phyloP scores from a whole-genome alignment of 2,888 invertebrate species.

The Uropetala carovei region DNA sequence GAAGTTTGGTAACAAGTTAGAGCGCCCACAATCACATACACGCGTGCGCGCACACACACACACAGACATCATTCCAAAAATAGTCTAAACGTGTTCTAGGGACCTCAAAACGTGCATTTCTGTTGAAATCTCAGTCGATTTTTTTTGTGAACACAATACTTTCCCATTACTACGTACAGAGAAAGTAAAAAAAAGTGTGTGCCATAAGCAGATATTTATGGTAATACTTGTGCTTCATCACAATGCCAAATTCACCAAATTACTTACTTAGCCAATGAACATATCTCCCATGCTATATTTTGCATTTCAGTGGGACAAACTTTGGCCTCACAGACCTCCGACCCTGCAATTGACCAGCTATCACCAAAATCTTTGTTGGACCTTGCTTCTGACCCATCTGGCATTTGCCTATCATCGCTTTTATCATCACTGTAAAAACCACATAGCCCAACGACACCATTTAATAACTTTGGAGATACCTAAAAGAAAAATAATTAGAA shows the following conservation, averaged over 20 bases:
- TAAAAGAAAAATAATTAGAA: slow-evolving; percentile 69
- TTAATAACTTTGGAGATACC: slow-evolving; percentile 79
- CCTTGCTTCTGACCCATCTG: slow-evolving; percentile 80
- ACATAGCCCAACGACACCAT: slow-evolving; percentile 87
- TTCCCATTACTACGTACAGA: too few species aligned
- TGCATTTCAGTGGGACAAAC: slow-evolving; percentile 81
- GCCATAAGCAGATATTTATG: too few species aligned
- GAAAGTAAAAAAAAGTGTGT: too few species aligned
- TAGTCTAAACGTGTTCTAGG: too few species aligned
- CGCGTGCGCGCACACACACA: too few species aligned
- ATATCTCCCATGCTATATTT: slow-evolving; percentile 82
- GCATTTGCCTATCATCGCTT: slow-evolving; percentile 84
- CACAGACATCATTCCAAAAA: too few species aligned
- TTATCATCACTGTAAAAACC: slow-evolving; percentile 84
- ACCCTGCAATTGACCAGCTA: slow-evolving; percentile 79
- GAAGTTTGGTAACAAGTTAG: too few species aligned
- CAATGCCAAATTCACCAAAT: background rate
- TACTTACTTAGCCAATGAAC: slow-evolving; percentile 82
- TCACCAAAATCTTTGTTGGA: slow-evolving; percentile 85
- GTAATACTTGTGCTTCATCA: too few species aligned
- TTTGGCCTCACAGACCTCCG: slow-evolving; percentile 76
- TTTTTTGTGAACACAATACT: too few species aligned
- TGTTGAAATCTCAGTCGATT: too few species aligned
- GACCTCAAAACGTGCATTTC: too few species aligned
- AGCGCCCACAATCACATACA: too few species aligned